These are phyloP conservation scores for Phorcus lineatus DNA, from an alignment of 2,888 invertebrate genomes.

Conservation along the genomic window DNA sequence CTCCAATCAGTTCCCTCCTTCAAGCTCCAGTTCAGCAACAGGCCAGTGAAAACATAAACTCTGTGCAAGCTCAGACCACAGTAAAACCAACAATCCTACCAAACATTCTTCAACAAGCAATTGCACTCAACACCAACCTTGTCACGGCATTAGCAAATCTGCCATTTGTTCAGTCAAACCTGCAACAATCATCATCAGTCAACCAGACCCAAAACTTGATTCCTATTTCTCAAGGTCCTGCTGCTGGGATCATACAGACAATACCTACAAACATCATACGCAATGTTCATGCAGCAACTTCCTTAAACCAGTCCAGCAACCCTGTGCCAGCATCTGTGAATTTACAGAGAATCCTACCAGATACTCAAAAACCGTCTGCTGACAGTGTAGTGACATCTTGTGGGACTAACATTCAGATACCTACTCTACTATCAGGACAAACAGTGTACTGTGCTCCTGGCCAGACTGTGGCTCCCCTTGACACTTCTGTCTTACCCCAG, in stretches of 20 bases:
- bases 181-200: neutral
- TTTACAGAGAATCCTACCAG: slow-evolving; percentile 9
- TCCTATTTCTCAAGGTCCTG: neutral
- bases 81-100: neutral
- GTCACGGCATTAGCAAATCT: neutral
- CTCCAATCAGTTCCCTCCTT: neutral
- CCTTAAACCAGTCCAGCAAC: neutral
- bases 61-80: neutral
- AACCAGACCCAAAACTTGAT: neutral
- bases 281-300: neutral
- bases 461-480: neutral
- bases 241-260: neutral
- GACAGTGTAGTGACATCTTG: neutral
- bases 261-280: neutral
- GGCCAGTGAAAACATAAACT: neutral
- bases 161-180: neutral
- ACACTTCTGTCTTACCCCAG: neutral
- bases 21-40: neutral
- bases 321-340: neutral
- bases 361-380: neutral
- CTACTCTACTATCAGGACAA: neutral
- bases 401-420: neutral
- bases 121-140: neutral
- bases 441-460: neutral
- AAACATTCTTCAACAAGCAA: neutral